Evolutionary conservation across 2,888 invertebrate species (phyloP), one percentile per base, ranked within the genome.

Genomic region (Dynastes hyllus): DNA sequence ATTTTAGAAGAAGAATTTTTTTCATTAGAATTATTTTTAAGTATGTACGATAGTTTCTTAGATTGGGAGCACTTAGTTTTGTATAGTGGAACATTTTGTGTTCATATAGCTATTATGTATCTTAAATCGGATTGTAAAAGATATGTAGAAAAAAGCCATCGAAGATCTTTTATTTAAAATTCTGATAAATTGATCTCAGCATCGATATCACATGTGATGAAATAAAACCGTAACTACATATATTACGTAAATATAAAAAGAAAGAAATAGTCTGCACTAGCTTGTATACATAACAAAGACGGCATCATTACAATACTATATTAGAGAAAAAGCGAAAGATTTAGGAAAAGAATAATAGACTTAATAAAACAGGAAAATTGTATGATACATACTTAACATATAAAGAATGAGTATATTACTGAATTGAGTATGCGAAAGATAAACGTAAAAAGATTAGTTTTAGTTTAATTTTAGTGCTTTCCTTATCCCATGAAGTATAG

Each of bases 401-500:
- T 58, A 16, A 22, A 16, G 22, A 58, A 9, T 11, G 8, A 45
- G 45, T 58, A 66, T 29, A 51, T 55, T 55, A 77, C 58, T 37
- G 27, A 51, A 77, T 67, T 40, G 53, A 53, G 37, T 81, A 81
- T 66, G 40, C 53, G 78, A 55, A 79, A 70, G 73, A 73, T 78
- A 75, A 55, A 76, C 78, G 51, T 73, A 80, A 79, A 77, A 67
- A 16, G 55, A 77, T 79, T 77, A 71, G 55, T 76, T 76, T 79
- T 79, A 80, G 80, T 79, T 80, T 80, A 78, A 78, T 75, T 81
- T 80, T 78, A 80, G 78, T 63, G 81, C 78, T 81, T 79, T 76
- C 66, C 61, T 67, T 58, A 55, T 77, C 29, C 53, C 22, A 65
- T 40, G 45, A 32, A 63, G 29, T 70, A 63, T 69, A 63, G 70